Evolutionary conservation across 2,888 invertebrate genomes (phyloP).

Genomic region (Hemistola chrysoprasaria): DNA sequence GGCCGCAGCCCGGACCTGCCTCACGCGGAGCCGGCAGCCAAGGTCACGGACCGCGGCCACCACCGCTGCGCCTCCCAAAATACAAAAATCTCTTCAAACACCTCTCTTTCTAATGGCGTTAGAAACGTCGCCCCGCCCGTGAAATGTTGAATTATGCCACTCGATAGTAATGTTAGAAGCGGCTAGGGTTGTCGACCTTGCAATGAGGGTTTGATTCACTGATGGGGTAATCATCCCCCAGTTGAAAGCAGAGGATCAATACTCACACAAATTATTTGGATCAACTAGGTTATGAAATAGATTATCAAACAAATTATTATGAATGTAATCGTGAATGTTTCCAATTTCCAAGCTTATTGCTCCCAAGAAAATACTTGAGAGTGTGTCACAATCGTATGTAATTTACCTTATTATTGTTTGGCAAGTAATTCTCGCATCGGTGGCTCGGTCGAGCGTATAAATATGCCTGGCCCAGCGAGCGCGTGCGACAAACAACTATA

Average conservation of each 20-base stretch:
- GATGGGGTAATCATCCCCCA: slow-evolving; percentile 30
- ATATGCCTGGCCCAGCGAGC: no score
- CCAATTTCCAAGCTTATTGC: no score
- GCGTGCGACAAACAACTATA: background rate
- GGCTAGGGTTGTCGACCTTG: slow-evolving; percentile 46
- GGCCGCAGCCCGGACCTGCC: slow-evolving; percentile 68
- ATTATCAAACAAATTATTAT: no score
- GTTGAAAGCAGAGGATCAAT: slow-evolving; percentile 9
- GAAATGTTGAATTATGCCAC: slow-evolving; percentile 54
- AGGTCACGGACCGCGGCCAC: slow-evolving; percentile 69
- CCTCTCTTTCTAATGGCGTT: slow-evolving; percentile 47
- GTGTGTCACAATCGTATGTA: no score
- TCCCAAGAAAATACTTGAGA: no score
- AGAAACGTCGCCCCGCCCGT: slow-evolving; percentile 39
- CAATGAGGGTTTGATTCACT: slow-evolving; percentile 29
- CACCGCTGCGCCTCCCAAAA: slow-evolving; percentile 65
- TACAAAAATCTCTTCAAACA: slow-evolving; percentile 65
- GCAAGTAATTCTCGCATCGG: no score
- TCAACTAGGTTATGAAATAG: background rate
- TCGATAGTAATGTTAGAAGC: slow-evolving; percentile 52
- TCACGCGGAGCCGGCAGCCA: slow-evolving; percentile 65
- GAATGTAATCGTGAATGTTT: no score
- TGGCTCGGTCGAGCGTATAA: no score
- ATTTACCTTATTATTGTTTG: no score
- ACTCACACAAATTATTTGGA: slow-evolving; percentile 6